phyloP scores from a whole-genome alignment of 1,140 invertebrate species.

The Polyergus mexicanus region DNA sequence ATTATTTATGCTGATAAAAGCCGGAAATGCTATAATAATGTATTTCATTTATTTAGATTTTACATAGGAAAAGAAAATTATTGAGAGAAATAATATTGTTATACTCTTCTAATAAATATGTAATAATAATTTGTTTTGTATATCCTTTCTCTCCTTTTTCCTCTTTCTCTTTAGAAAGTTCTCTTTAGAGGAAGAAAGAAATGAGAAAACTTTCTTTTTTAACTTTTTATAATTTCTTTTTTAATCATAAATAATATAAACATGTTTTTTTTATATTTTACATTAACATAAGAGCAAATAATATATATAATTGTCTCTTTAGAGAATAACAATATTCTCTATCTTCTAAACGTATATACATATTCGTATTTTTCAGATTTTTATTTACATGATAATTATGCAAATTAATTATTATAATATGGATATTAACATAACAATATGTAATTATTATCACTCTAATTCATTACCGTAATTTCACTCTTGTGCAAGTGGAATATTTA shows the following conservation, averaged over 20 bases:
- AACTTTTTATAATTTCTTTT: too few species aligned
- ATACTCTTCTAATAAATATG: neutral
- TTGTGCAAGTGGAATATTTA: constrained; percentile 38
- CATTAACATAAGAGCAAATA: too few species aligned
- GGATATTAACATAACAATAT: constrained; percentile 37
- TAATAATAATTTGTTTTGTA: neutral
- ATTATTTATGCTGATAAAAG: constrained; percentile 53
- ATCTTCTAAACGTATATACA: neutral
- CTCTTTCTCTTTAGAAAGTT: neutral
- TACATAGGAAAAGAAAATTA: neutral
- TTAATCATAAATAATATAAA: too few species aligned
- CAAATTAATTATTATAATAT: constrained; percentile 49
- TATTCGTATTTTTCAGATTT: constrained; percentile 14
- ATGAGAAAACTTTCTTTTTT: too few species aligned
- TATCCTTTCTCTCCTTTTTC: neutral
- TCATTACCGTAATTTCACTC: constrained; percentile 49
- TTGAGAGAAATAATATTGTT: neutral
- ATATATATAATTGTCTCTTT: too few species aligned
- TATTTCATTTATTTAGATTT: constrained; percentile 33
- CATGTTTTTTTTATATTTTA: too few species aligned
- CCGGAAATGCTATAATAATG: constrained; percentile 6
- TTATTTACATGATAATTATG: constrained; percentile 46
- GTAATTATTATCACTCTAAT: constrained; percentile 49
- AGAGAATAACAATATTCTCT: neutral
- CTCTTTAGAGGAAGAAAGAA: too few species aligned